Evolutionary conservation across 2,113 vertebrate genomes (phyloP), one percentile per base, ranked within the genome.

Genomic region (Hemicordylus capensis): DNA sequence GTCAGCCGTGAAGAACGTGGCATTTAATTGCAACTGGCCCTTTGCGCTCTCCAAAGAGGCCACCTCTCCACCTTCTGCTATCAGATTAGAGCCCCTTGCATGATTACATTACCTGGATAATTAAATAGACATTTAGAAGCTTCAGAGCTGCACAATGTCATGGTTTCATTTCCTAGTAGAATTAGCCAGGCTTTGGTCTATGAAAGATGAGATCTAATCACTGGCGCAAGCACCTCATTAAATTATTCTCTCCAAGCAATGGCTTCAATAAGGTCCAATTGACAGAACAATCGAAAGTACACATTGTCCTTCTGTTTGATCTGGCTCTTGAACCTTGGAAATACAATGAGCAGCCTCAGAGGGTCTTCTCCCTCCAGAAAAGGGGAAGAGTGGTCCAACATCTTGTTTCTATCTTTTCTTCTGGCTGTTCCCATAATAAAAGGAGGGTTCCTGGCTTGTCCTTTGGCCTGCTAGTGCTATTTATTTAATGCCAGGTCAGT

Each of bases 51-150:
- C 84, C 83, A 44, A 91, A 81, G 77, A 76, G 76, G 76, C 81
- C 48, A 93, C 87, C 88, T 95, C 92, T 88, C 86, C 79, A 95
- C 92, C 64, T 17, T 34, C 64, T 93, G 86, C 87, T 92, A 87
- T 87, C 90, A 90, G 92, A 93, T 96, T 92, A 95, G 83, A 89
- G 84, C 31, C 2, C 24, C 90, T 89, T 91, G 83, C 66, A 85
- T 96, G 95, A 96, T 96, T 95, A 92, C 75, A 94, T 95, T 96
- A 96, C 91, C 94, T 94, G 91, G 83, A 28, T 95, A 93, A 96
- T 97, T 95, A 96, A 94, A 92, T 88, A 94, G 86, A 86, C 90
- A 92, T 86, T 59, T 66, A 90, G 83, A 56, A 91, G 72, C 84
- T 85, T 88, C 72, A 46, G 86, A 89, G 88, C 79, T 91, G 82